Conservation (phyloP, 2,113 vertebrate genomes). For the Rhinolophus ferrumequinum region DNA sequence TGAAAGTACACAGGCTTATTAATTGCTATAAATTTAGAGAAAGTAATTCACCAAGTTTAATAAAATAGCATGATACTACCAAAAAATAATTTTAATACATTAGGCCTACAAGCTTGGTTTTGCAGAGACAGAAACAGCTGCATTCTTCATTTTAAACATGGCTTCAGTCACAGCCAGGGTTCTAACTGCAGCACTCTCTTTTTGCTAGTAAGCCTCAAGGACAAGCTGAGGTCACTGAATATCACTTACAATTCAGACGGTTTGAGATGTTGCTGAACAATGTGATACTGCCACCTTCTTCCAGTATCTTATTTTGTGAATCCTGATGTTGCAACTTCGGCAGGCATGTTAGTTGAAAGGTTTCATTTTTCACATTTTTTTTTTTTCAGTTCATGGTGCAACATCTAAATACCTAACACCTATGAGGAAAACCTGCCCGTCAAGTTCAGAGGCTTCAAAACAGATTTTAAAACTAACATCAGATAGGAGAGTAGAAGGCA, state of each 20-base stretch:
- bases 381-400: slow-evolving; percentile 8
- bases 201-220: slow-evolving; percentile 59
- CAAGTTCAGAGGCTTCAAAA: slow-evolving; percentile 17
- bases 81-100: too few species aligned
- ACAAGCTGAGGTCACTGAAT: slow-evolving; percentile 63
- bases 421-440: not conserved
- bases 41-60: too few species aligned
- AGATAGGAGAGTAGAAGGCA: not conserved
- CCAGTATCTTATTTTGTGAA: slow-evolving; percentile 7
- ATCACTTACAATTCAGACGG: slow-evolving; percentile 44
- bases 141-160: slow-evolving; percentile 46
- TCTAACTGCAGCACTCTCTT: slow-evolving; percentile 12
- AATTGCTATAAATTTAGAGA: not conserved
- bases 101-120: not conserved
- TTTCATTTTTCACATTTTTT: slow-evolving; percentile 54
- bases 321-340: not conserved
- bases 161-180: not conserved
- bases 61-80: too few species aligned
- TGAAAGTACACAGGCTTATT: not conserved
- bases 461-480: slow-evolving; percentile 32
- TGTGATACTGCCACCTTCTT: not conserved
- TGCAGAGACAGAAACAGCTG: not conserved
- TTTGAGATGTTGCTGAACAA: slow-evolving; percentile 30
- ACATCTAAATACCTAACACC: not conserved
- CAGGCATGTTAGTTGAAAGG: not conserved